A percentile compares a stretch with the other conserved stretches of the same genome.
These are phyloP conservation scores for Sebastes vulpes DNA, from an alignment of 2,797 vertebrate species.

Conservation along the genomic window DNA sequence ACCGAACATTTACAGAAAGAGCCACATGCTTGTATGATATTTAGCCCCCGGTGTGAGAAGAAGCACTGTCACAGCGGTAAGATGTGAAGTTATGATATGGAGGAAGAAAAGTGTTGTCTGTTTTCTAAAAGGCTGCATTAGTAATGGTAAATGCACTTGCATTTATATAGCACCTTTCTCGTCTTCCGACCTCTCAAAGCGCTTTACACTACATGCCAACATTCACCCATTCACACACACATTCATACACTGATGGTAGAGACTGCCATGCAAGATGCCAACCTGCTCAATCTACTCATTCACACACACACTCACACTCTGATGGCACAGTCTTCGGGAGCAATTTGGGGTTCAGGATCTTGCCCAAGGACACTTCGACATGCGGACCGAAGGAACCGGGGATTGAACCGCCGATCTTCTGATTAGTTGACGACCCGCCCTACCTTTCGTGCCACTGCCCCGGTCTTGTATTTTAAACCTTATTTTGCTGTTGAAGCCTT, in stretches of 20 bases:
- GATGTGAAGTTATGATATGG: neutral
- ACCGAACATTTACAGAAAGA: neutral
- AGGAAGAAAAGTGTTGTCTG: neutral
- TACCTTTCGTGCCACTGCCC: too few species aligned
- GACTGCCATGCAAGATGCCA: too few species aligned
- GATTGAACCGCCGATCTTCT: neutral
- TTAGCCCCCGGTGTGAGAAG: neutral
- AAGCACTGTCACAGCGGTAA: neutral
- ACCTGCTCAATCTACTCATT: too few species aligned
- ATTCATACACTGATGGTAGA: too few species aligned
- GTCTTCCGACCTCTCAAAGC: too few species aligned
- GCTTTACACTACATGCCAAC: too few species aligned
- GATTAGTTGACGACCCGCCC: neutral
- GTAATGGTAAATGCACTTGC: neutral
- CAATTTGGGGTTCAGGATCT: neutral
- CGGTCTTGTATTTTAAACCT: neutral
- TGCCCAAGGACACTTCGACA: neutral
- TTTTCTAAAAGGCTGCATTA: neutral
- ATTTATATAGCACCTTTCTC: fast-evolving
- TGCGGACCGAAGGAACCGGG: neutral
- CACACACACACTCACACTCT: too few species aligned
- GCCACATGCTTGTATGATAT: neutral
- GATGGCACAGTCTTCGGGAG: neutral
- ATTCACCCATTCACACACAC: too few species aligned
- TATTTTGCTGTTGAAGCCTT: neutral